Evolutionary conservation across 2,797 vertebrate species (phyloP).

Genomic region (Anomalospiza imberbis): DNA sequence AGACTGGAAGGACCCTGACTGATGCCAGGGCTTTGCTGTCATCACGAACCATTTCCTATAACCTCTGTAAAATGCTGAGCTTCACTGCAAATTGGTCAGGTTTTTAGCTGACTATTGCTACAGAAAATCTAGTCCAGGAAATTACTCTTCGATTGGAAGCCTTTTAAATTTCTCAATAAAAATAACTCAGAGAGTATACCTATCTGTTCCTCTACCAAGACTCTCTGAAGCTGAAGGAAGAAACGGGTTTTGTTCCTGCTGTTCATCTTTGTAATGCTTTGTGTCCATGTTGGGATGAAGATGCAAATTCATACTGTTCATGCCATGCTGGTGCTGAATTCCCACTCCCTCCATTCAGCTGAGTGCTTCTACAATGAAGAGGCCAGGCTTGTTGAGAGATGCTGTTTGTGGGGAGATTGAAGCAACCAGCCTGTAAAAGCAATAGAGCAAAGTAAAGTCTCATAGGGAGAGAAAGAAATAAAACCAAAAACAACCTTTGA

Average conservation of each 20-base stretch:
- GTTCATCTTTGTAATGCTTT: background rate
- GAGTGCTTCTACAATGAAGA: background rate
- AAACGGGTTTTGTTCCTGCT: background rate
- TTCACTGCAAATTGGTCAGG: background rate
- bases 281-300: background rate
- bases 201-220: background rate
- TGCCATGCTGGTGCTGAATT: background rate
- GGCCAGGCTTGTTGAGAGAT: background rate
- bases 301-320: background rate
- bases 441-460: background rate
- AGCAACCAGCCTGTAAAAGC: background rate
- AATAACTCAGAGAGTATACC: background rate
- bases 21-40: background rate
- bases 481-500: background rate
- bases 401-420: background rate
- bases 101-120: background rate
- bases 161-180: background rate
- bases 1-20: background rate
- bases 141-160: background rate
- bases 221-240: background rate
- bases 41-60: background rate
- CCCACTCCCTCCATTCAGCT: background rate
- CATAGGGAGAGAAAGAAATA: background rate
- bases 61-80: background rate
- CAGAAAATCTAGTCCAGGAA: background rate